These are phyloP conservation scores for fruit fly (Drosophila melanogaster) DNA, from an alignment of 1,140 invertebrate genomes.

Conservation along the genomic window DNA sequence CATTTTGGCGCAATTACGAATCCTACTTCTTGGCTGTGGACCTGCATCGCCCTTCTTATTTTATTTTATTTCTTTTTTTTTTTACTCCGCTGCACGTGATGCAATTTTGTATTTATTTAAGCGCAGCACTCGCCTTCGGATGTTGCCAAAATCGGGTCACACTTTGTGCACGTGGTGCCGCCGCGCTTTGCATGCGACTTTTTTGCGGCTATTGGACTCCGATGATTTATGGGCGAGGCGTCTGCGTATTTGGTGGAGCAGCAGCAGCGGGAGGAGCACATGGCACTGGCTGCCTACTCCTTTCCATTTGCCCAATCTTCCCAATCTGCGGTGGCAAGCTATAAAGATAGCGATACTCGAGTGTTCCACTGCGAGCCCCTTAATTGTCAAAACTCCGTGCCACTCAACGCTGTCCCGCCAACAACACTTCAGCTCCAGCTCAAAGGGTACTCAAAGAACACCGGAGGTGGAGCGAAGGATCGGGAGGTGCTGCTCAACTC, in stretches of 20 bases:
- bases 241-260: conserved; percentile 40
- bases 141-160: conserved; percentile 60
- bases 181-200: conserved; percentile 31
- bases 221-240: conserved; percentile 60
- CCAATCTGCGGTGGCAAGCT: conserved; percentile 9
- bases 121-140: conserved; percentile 12
- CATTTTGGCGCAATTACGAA: conserved; percentile 49
- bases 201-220: conserved; percentile 44
- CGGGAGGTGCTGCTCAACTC: neutral
- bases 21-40: conserved; percentile 23
- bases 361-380: conserved; percentile 13
- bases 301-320: conserved; percentile 6
- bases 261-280: neutral
- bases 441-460: conserved; percentile 20
- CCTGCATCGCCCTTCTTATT: too few species aligned
- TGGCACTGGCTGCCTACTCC: conserved; percentile 7
- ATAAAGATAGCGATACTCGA: conserved; percentile 7
- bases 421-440: conserved; percentile 29
- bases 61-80: conserved; percentile 3
- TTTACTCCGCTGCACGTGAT: conserved; percentile 48
- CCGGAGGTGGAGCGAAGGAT: neutral
- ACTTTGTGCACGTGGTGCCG: conserved; percentile 60
- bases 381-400: conserved; percentile 40
- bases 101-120: conserved; percentile 49
- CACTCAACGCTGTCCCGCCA: conserved; percentile 22